phyloP scores from a whole-genome alignment of 2,797 vertebrate species.

The Alauda arvensis region DNA sequence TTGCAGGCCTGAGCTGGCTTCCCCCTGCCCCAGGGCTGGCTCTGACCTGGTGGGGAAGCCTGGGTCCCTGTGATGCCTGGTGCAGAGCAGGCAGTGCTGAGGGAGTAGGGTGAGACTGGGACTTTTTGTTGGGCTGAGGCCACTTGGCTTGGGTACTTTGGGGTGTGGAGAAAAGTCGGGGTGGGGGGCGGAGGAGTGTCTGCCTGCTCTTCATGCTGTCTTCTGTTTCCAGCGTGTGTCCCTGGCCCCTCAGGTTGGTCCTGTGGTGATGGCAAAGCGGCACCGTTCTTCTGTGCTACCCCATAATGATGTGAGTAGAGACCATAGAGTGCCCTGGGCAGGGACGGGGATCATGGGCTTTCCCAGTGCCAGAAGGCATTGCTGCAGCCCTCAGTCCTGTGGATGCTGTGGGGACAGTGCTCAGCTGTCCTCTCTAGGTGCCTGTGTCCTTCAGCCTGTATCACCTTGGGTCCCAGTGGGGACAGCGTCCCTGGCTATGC shows the following conservation, averaged over 20 bases:
- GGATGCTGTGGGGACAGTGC: background rate
- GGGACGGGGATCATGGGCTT: background rate
- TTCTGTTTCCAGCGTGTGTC: constrained; percentile 71
- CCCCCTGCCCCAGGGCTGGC: background rate
- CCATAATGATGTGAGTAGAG: constrained; percentile 64
- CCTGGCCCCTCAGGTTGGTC: constrained; percentile 63
- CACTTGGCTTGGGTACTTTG: background rate
- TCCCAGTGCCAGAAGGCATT: background rate
- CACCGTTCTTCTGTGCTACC: constrained; percentile 47
- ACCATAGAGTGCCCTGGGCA: fast-evolving
- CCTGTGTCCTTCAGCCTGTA: background rate
- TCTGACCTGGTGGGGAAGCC: background rate
- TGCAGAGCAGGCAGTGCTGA: background rate
- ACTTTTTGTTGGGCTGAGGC: background rate
- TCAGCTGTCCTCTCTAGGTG: background rate
- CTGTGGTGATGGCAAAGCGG: constrained; percentile 41
- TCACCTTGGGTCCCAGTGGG: too few species aligned
- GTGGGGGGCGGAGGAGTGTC: background rate
- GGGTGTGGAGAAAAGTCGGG: background rate
- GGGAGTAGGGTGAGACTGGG: background rate
- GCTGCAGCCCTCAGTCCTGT: background rate
- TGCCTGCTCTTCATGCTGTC: background rate
- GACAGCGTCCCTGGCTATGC: background rate
- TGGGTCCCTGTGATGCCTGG: background rate
- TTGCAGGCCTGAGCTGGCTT: constrained; percentile 41